A percentile compares a stretch with the other conserved stretches of the same genome.
phyloP scores from a whole-genome alignment of 2,797 vertebrate genomes.

The Hafferia zeledoni region DNA sequence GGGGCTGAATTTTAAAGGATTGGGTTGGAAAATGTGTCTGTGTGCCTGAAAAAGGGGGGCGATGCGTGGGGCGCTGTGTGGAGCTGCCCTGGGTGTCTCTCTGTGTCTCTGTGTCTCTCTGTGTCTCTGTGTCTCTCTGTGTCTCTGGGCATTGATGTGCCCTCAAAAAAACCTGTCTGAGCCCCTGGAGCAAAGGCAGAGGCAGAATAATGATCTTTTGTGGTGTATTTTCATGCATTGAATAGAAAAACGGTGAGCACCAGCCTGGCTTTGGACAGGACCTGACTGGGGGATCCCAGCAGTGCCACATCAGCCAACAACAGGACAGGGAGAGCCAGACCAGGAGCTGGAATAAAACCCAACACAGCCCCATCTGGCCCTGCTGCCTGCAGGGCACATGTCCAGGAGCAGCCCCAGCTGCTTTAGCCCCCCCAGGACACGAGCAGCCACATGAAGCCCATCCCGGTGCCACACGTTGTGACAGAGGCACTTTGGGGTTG shows the following conservation, averaged over 20 bases:
- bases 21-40: not conserved
- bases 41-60: not conserved
- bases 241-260: not conserved
- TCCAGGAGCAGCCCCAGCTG: not conserved
- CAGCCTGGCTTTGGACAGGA: not conserved
- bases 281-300: not conserved
- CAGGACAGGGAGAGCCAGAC: not conserved
- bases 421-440: not conserved
- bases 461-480: accelerated
- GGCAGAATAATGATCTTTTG: not conserved
- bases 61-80: not conserved
- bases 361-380: not conserved
- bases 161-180: not conserved
- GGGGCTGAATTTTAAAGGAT: not conserved
- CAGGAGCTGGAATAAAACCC: not conserved
- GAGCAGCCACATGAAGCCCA: accelerated
- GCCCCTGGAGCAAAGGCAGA: not conserved
- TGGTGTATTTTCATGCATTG: not conserved
- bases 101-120: not conserved
- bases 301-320: not conserved
- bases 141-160: not conserved
- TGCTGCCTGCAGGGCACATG: not conserved
- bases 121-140: not conserved
- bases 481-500: not conserved
- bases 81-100: not conserved